Percentiles rank a stretch among this genome's conserved stretches.
phyloP scores from a whole-genome alignment of 2,888 invertebrate species.

The Eupithecia dodoneata region DNA sequence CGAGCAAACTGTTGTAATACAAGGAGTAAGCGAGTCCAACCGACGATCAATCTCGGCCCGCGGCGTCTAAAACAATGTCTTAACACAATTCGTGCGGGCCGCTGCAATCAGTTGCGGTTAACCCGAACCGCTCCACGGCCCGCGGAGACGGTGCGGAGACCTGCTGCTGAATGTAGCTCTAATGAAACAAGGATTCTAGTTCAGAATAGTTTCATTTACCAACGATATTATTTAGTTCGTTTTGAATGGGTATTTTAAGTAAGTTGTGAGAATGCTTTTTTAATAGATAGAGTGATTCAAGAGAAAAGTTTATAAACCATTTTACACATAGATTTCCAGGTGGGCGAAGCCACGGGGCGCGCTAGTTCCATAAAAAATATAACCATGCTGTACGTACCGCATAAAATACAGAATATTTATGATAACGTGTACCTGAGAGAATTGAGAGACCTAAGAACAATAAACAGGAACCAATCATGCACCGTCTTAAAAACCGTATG shows the following conservation, averaged over 20 bases:
- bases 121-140: background rate
- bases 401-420: background rate
- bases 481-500: background rate
- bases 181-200: background rate
- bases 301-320: too few species aligned
- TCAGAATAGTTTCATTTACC: background rate
- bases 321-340: too few species aligned
- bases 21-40: conserved; percentile 23
- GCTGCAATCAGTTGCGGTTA: conserved; percentile 42
- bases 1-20: conserved; percentile 13
- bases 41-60: conserved; percentile 33
- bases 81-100: conserved; percentile 33
- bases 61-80: conserved; percentile 40
- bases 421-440: background rate
- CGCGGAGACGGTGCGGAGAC: background rate
- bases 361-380: background rate
- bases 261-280: background rate
- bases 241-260: background rate
- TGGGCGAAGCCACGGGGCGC: too few species aligned
- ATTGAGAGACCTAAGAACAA: background rate
- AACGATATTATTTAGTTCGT: background rate
- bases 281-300: too few species aligned
- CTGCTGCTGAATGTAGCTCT: background rate
- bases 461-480: background rate
- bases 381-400: background rate